phyloP scores from a whole-genome alignment of 2,888 invertebrate genomes.

The Drosophila putrida region DNA sequence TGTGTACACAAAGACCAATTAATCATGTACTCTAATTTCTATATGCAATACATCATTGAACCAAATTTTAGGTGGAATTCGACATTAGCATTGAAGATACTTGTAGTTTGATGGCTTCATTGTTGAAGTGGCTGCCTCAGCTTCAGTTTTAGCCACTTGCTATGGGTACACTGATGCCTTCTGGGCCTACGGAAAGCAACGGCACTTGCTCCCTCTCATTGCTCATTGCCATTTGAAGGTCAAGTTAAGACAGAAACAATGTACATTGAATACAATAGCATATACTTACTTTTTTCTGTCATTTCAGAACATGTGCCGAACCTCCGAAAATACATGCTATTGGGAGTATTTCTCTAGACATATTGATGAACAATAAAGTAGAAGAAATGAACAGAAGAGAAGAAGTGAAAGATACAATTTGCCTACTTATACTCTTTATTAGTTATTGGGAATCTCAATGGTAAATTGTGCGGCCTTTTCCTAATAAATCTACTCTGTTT shows the following conservation, averaged over 20 bases:
- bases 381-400: constrained; percentile 1
- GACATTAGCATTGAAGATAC: constrained; percentile 64
- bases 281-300: constrained; percentile 48
- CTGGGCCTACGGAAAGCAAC: constrained; percentile 51
- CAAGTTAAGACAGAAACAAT: constrained; percentile 24
- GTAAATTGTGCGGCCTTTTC: too few relatives aligned
- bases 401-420: constrained; percentile 8
- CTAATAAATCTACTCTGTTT: too few relatives aligned
- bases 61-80: constrained; percentile 46
- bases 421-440: background rate
- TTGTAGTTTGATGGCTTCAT: constrained; percentile 75
- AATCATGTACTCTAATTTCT: constrained; percentile 72
- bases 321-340: constrained; percentile 24
- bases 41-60: constrained; percentile 70
- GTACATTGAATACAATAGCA: constrained; percentile 48
- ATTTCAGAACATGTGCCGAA: constrained; percentile 64
- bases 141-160: constrained; percentile 53
- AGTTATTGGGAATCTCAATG: background rate
- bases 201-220: constrained; percentile 55
- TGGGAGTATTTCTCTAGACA: constrained; percentile 14
- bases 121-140: constrained; percentile 64
- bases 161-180: constrained; percentile 51
- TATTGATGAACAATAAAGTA: constrained; percentile 42
- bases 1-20: constrained; percentile 60
- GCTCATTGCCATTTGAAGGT: constrained; percentile 73